Conservation (phyloP, 2,797 vertebrate genomes). For the Thaleichthys pacificus region DNA sequence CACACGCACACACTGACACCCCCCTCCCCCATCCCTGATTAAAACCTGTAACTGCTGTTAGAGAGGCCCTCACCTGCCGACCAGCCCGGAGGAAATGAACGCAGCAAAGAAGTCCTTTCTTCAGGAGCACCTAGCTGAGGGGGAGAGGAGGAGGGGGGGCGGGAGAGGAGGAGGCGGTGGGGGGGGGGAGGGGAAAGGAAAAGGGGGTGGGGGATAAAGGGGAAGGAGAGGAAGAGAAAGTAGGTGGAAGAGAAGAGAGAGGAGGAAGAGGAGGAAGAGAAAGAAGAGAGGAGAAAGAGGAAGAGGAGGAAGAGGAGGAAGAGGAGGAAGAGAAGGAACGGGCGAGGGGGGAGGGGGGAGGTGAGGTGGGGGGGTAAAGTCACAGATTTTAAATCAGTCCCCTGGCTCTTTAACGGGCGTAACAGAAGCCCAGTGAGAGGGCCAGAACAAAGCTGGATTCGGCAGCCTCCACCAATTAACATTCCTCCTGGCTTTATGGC, state of each 20-base stretch:
- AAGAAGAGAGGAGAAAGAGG: background rate
- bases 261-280: background rate
- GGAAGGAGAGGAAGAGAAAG: no score
- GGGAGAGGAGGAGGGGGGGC: background rate
- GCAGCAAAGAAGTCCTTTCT: constrained; percentile 4
- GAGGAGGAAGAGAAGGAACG: constrained; percentile 25
- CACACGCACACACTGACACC: background rate
- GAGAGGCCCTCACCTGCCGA: constrained; percentile 7
- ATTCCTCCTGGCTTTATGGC: constrained; percentile 77
- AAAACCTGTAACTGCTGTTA: constrained; percentile 22
- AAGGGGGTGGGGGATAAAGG: constrained; percentile 8
- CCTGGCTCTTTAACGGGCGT: constrained; percentile 64
- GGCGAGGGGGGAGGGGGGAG: background rate
- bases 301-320: background rate
- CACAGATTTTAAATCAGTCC: constrained; percentile 77
- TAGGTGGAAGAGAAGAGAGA: background rate
- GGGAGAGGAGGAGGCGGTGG: no score
- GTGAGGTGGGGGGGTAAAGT: constrained; percentile 46
- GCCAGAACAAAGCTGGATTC: constrained; percentile 71
- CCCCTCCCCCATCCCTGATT: constrained; percentile 41
- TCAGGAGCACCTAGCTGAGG: background rate
- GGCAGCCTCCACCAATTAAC: constrained; percentile 81
- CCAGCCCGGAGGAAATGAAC: constrained; percentile 16
- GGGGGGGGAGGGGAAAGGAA: no score
- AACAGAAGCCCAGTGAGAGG: constrained; percentile 71